These are phyloP conservation scores for Sciurus vulgaris DNA, from an alignment of 2,797 vertebrate genomes.

Conservation along the genomic window DNA sequence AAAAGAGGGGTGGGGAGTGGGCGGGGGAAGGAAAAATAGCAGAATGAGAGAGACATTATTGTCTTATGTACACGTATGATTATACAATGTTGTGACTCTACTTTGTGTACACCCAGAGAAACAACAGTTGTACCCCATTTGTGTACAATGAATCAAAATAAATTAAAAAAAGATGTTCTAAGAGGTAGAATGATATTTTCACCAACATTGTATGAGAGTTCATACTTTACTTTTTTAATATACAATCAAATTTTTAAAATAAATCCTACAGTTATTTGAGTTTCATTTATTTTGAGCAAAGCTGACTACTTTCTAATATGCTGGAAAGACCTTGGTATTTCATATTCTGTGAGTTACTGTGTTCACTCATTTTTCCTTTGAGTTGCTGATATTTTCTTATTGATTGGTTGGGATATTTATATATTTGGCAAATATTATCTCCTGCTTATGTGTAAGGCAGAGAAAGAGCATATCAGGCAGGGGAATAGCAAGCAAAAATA, in stretches of 20 bases:
- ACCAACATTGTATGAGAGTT: background rate
- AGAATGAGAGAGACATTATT: too few relatives aligned
- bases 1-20: too few relatives aligned
- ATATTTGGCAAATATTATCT: slow-evolving; percentile 1
- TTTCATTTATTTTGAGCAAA: slow-evolving; percentile 49
- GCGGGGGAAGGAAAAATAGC: too few relatives aligned
- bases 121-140: too few relatives aligned
- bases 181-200: background rate
- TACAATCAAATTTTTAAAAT: background rate
- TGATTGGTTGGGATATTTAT: slow-evolving; percentile 39
- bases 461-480: slow-evolving; percentile 6
- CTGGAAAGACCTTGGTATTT: slow-evolving; percentile 40
- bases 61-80: too few relatives aligned
- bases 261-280: background rate
- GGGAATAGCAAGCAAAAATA: slow-evolving; percentile 19
- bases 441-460: background rate
- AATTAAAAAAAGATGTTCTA: background rate
- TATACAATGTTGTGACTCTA: too few relatives aligned
- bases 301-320: background rate
- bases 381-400: slow-evolving; percentile 41
- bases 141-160: too few relatives aligned
- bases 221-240: slow-evolving; percentile 19
- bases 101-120: too few relatives aligned
- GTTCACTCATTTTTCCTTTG: slow-evolving; percentile 30
- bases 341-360: slow-evolving; percentile 11